Evolutionary conservation across 2,888 invertebrate species (phyloP).

Genomic region (Xanthorhoe spadicearia): DNA sequence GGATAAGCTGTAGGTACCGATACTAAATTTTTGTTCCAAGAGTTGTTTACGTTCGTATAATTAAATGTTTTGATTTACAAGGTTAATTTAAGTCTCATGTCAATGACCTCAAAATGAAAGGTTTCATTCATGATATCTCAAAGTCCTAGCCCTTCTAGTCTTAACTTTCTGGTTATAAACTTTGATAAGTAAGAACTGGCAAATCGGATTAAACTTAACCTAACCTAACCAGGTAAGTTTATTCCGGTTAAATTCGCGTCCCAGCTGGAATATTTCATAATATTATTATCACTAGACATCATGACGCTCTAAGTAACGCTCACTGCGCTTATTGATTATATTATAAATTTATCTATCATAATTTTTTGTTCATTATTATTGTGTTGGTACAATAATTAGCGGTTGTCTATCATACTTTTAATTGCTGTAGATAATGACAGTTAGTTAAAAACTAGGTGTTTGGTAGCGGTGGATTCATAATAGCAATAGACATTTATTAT

Average conservation of each 20-base stretch:
- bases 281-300: neutral
- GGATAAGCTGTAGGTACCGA: too few relatives aligned
- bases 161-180: neutral
- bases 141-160: too few relatives aligned
- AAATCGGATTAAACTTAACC: too few relatives aligned
- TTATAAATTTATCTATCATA: neutral
- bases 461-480: neutral
- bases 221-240: too few relatives aligned
- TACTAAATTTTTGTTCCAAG: neutral
- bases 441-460: neutral
- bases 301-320: neutral
- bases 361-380: neutral
- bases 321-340: neutral
- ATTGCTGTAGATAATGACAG: neutral
- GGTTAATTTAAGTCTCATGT: neutral
- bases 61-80: neutral
- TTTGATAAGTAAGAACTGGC: neutral
- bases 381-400: neutral
- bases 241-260: neutral
- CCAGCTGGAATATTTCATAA: neutral
- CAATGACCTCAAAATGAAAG: neutral
- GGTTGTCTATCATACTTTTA: conserved; percentile 1
- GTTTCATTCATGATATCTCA: neutral
- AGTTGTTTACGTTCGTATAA: neutral
- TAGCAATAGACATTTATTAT: neutral